phyloP scores from a whole-genome alignment of 37 sponge, comb jelly and placozoan species.

The Beroe ovata region DNA sequence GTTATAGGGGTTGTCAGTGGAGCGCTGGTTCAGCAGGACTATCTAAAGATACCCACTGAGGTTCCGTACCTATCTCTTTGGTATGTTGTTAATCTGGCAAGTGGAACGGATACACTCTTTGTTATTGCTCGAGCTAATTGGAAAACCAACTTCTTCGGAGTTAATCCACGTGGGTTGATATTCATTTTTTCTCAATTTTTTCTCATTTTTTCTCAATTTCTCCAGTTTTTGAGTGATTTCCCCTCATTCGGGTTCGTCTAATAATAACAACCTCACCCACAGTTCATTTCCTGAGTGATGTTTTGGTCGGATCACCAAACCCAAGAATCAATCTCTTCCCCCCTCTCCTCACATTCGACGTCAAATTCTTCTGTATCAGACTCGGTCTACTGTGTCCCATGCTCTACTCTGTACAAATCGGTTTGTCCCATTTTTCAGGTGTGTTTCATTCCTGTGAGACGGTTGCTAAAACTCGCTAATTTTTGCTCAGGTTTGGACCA shows the following conservation, averaged over 20 bases:
- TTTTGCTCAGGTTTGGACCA: too few species aligned
- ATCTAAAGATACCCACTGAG: neutral
- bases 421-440: too few species aligned
- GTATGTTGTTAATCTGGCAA: neutral
- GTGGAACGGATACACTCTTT: neutral
- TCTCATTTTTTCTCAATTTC: neutral
- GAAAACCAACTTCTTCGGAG: conserved; percentile 14
- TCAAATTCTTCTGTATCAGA: conserved; percentile 15
- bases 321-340: neutral
- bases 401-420: neutral
- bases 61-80: conserved; percentile 47
- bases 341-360: neutral
- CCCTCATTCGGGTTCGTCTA: neutral
- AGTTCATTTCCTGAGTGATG: neutral
- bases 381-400: neutral
- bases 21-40: conserved; percentile 1
- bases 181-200: neutral
- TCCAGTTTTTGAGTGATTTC: neutral
- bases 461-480: too few species aligned
- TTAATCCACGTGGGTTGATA: neutral
- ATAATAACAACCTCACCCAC: neutral
- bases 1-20: neutral
- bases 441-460: too few species aligned
- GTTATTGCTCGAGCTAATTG: neutral
- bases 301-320: neutral